A percentile compares a stretch with the other conserved stretches of the same genome.
These are phyloP conservation scores for Silurus lanzhouensis DNA, from an alignment of 2,797 vertebrate genomes.

Conservation along the genomic window DNA sequence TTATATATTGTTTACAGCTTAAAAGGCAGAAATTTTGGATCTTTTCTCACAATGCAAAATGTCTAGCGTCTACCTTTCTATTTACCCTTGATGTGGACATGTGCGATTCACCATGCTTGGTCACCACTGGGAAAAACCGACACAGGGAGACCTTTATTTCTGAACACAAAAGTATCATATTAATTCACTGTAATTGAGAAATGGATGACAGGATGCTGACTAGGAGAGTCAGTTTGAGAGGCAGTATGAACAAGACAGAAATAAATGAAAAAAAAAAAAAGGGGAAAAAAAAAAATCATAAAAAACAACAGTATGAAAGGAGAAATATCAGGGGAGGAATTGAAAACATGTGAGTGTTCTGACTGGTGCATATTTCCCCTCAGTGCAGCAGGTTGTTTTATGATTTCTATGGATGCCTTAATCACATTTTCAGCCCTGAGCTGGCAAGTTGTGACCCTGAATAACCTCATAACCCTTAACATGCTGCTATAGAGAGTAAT, in stretches of 20 bases:
- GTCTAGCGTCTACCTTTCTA: not conserved
- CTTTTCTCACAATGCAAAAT: not conserved
- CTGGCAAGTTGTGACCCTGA: not conserved
- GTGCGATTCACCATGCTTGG: not conserved
- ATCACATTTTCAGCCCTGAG: not conserved
- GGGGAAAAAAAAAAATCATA: not conserved
- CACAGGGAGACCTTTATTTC: not conserved
- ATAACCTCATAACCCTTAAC: not conserved
- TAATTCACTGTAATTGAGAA: not conserved
- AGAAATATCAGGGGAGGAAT: not conserved
- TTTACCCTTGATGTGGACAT: not conserved
- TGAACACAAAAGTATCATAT: not conserved
- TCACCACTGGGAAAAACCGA: not conserved
- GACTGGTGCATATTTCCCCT: not conserved
- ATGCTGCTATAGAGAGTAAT: not conserved
- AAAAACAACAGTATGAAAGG: not conserved
- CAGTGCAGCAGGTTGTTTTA: conserved; percentile 10
- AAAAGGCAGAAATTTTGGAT: not conserved
- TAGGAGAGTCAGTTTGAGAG: not conserved
- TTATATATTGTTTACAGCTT: not conserved
- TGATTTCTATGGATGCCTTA: conserved; percentile 1
- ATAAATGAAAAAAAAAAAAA: not conserved
- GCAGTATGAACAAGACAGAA: conserved; percentile 1
- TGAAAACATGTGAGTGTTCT: not conserved
- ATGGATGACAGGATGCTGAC: not conserved